These are phyloP conservation scores for Tenrec ecaudatus DNA, from an alignment of 2,113 vertebrate genomes.

Conservation along the genomic window DNA sequence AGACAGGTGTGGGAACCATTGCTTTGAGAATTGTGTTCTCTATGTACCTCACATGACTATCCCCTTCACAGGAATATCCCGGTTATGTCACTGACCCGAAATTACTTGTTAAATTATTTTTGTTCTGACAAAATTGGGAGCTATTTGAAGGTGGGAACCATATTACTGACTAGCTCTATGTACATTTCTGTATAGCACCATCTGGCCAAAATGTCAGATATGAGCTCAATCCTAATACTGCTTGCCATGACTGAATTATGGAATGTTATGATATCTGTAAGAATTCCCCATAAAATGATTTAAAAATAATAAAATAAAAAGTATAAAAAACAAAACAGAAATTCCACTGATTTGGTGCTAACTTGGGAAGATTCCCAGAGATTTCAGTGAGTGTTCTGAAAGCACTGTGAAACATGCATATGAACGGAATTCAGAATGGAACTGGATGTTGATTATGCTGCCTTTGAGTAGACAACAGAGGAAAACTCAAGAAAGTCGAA, in stretches of 20 bases:
- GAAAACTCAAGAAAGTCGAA: too few relatives aligned
- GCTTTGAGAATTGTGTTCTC: neutral
- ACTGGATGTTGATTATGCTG: neutral
- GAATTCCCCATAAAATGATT: too few relatives aligned
- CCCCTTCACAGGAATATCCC: neutral
- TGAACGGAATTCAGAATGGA: conserved; percentile 16
- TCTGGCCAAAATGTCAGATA: neutral
- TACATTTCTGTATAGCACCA: neutral
- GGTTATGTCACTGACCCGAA: neutral
- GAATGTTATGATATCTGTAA: too few relatives aligned
- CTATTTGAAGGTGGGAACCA: neutral
- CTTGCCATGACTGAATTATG: too few relatives aligned
- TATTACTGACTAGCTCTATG: neutral
- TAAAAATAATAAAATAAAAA: conserved; percentile 66
- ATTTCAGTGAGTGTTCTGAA: conserved; percentile 32
- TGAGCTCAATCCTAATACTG: neutral
- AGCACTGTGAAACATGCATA: neutral
- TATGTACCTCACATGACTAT: neutral
- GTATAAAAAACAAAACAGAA: conserved; percentile 66
- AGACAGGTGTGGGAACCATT: neutral
- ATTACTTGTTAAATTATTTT: neutral
- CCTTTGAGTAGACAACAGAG: neutral
- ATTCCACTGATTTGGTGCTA: conserved; percentile 49
- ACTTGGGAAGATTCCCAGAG: conserved; percentile 11
- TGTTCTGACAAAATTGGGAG: neutral